Evolutionary conservation across 2,797 vertebrate species (phyloP).

Genomic region (Hylomyscus alleni): DNA sequence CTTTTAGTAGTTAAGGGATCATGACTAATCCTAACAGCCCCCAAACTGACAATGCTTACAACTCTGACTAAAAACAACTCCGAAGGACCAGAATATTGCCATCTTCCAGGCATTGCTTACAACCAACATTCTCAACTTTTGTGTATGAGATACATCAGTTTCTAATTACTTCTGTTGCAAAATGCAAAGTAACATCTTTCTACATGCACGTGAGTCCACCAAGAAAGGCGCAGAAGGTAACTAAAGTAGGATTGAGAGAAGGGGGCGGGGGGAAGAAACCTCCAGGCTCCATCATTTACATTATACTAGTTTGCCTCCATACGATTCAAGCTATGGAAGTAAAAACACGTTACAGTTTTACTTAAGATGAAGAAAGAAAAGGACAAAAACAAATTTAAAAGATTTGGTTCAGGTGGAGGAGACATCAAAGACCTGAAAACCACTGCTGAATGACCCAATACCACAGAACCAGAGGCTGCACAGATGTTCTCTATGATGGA

Average conservation of each 20-base stretch:
- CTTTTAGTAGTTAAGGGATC: slow-evolving; percentile 48
- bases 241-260: background rate
- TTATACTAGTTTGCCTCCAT: background rate
- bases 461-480: fast-evolving
- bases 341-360: slow-evolving; percentile 51
- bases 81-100: background rate
- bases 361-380: slow-evolving; percentile 33
- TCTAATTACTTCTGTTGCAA: background rate
- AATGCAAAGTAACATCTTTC: slow-evolving; percentile 26
- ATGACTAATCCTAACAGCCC: background rate
- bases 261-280: background rate
- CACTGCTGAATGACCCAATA: background rate
- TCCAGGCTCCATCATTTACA: background rate
- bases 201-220: background rate
- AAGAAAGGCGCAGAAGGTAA: background rate
- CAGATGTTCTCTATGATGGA: fast-evolving
- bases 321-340: slow-evolving; percentile 24
- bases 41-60: slow-evolving; percentile 49
- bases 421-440: background rate
- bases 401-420: background rate
- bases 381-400: background rate
- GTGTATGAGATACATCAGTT: background rate
- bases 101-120: slow-evolving; percentile 1
- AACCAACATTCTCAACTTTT: background rate
- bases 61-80: slow-evolving; percentile 48